Base-by-base conservation (phyloP, 1,140 invertebrate genomes). In the Arion vulgaris region DNA sequence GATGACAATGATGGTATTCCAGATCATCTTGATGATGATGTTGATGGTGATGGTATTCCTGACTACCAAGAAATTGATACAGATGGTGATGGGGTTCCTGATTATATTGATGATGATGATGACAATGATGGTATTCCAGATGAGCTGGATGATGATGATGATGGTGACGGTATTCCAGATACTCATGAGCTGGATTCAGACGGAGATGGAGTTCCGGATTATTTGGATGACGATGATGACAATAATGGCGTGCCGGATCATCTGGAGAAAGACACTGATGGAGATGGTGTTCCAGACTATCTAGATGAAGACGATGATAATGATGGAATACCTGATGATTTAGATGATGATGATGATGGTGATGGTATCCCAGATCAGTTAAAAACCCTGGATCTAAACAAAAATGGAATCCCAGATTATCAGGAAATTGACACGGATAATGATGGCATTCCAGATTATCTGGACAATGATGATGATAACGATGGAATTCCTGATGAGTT, bases 331-430 rank as follows among this genome's bases (percentile, higher is more conserved):
- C 89, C 89, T 23, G 87, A 89, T 82, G 38, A 85, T 76, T 62
- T 86, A 28, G 89, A 90, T 82, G 82, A 87, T 23, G 87, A 87
- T 82, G 85, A 85, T 81, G 89, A 90, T 80, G 84, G 84, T 34
- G 90, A 91, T 86, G 90, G 90, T 23, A 89, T 91, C 57, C 89
- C 90, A n/a, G 90, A 91, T 78, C n/a, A 86, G 36, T 28, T 85
- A 32, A 84, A 87, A 79, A 71, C 85, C 34, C 86, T 88, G 75
- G 89, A 91, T 68, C 75, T 85, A 79, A 85, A 88, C 78, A 84
- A 81, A 32, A 85, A 88, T 80, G 85, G 85, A 17, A 85, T 87
- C 34, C 85, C 86, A n/a, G 88, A 89, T 69, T 34, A 84, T 68
- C 34, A 83, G 36, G 84, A 89, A 36, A 86, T 87, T 32, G 89